phyloP scores from a whole-genome alignment of 2,888 invertebrate genomes.

The Galerucella nymphaeae region DNA sequence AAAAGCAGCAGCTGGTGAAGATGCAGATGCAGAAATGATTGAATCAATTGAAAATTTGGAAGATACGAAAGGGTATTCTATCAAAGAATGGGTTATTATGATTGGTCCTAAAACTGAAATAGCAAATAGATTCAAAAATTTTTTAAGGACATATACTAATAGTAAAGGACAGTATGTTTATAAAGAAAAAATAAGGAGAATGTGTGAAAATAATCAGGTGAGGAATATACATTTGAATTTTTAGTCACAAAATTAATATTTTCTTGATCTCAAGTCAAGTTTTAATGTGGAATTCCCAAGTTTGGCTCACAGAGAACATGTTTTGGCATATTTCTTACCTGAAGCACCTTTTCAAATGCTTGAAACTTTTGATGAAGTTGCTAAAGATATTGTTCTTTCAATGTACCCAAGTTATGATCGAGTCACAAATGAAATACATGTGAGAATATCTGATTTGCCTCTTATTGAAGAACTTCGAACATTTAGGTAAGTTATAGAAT shows the following conservation, averaged over 20 bases:
- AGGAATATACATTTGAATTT: constrained; percentile 16
- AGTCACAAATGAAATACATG: constrained; percentile 93
- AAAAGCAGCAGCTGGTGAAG: constrained; percentile 84
- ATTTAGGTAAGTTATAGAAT: constrained; percentile 71
- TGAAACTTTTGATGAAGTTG: constrained; percentile 95
- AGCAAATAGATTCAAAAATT: constrained; percentile 91
- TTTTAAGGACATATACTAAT: constrained; percentile 90
- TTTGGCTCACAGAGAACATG: constrained; percentile 90
- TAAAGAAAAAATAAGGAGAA: constrained; percentile 90
- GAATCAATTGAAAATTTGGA: constrained; percentile 98
- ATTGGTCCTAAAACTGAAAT: constrained; percentile 96
- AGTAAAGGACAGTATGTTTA: constrained; percentile 88
- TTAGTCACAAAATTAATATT: constrained; percentile 15
- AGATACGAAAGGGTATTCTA: constrained; percentile 94
- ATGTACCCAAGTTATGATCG: constrained; percentile 97
- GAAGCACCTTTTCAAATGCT: constrained; percentile 98
- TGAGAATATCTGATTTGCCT: constrained; percentile 94
- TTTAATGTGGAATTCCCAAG: constrained; percentile 94
- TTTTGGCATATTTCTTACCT: constrained; percentile 95
- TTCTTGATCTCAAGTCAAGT: constrained; percentile 69
- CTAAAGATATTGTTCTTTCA: constrained; percentile 90
- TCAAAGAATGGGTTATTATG: constrained; percentile 97
- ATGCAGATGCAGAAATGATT: constrained; percentile 81
- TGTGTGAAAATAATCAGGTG: constrained; percentile 91
- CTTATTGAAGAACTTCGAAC: constrained; percentile 95